Conservation (phyloP, 2,113 vertebrate genomes). For the Aspidoscelis tigris region DNA sequence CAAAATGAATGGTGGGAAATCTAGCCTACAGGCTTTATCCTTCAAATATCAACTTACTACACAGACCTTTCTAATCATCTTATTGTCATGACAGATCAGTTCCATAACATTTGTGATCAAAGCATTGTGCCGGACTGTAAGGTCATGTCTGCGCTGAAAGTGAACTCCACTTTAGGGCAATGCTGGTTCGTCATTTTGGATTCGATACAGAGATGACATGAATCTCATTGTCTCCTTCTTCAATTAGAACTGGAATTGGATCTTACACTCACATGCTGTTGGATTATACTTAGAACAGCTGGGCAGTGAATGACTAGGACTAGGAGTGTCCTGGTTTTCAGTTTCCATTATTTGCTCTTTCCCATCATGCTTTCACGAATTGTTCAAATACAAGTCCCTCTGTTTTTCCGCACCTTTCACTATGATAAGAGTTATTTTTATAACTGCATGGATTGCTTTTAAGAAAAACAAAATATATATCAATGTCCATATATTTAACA, state of each 20-base stretch:
- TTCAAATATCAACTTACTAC: constrained; percentile 33
- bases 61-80: constrained; percentile 56
- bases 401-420: not conserved
- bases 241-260: constrained; percentile 7
- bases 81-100: constrained; percentile 58
- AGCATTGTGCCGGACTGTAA: constrained; percentile 41
- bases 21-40: constrained; percentile 29
- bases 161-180: constrained; percentile 1
- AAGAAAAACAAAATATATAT: not conserved
- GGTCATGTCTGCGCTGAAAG: constrained; percentile 21
- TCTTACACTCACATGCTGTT: not conserved
- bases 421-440: not conserved
- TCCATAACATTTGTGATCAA: constrained; percentile 56
- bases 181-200: constrained; percentile 1
- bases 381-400: not conserved
- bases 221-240: constrained; percentile 1
- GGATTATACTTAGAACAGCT: not conserved
- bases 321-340: not conserved
- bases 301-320: not conserved
- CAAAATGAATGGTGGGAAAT: constrained; percentile 34
- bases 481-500: too few species aligned
- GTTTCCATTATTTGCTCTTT: not conserved
- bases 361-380: not conserved
- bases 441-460: not conserved
- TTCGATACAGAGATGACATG: not conserved